Base-by-base conservation (phyloP, 2,113 vertebrate genomes). In the Triplophysa tibetana region DNA sequence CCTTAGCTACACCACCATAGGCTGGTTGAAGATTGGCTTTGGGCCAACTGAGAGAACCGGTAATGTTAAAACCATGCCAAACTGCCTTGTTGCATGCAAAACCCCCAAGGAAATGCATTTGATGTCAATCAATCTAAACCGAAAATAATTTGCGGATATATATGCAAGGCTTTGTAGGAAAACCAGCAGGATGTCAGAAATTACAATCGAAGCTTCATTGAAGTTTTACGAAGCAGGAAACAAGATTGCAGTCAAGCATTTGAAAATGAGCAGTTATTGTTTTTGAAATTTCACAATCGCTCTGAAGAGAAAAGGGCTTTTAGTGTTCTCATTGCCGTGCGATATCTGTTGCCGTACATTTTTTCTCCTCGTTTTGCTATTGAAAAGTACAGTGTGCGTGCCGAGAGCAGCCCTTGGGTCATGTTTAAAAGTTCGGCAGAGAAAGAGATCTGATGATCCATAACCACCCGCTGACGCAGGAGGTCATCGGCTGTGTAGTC, bases 241-340 rank as follows among this genome's bases (percentile, higher is more conserved):
- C 33, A 75, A 41, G n/a, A 76, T 79, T 29, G 8, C 41, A 50
- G 26, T 56, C 17, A 14, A 70, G 75, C 45, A 45, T 67, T 75
- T 48, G 79, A 77, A 81, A 70, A 84, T 69, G 66, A 56, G 60
- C 65, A 65, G 64, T 61, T 76, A 79, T 76, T 79, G 70, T 62
- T 67, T 24, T 70, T 56, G 61, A 48, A 66, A 56, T 78, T 81
- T 73, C 21, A 78, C 16, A 19, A 26, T 79, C 68, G 61, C 69
- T 81, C 63, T 78, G 70, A 62, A 68, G 52, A 84, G 54, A 74
- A 56, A 64, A 24, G 74, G 11, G 33, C 56, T 62, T 41, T 76
- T 64, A 7, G 14, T 65, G 33, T 64, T 56, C 4, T 21, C 16
- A 50, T 50, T 54, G 19, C 33, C 29, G 19, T 23, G 14, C 48